Evolutionary conservation across 2,888 invertebrate genomes (phyloP).

Genomic region (Spicauda simplicius): DNA sequence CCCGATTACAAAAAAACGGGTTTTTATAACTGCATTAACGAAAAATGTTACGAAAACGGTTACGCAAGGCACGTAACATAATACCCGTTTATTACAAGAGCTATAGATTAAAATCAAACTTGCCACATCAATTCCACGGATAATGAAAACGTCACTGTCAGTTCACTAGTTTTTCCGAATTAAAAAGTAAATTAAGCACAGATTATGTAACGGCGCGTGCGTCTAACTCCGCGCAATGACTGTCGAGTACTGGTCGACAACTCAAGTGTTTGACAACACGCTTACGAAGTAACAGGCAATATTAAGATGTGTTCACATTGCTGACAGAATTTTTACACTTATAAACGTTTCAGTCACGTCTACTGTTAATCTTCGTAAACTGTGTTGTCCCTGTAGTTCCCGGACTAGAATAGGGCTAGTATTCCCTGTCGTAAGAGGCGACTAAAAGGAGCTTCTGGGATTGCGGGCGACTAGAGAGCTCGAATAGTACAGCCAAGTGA

Average conservation of each 20-base stretch:
- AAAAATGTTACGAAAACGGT: constrained; percentile 42
- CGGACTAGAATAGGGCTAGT: too few species aligned
- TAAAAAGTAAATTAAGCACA: constrained; percentile 23
- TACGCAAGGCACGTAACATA: constrained; percentile 35
- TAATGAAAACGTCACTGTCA: constrained; percentile 26
- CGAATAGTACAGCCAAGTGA: too few species aligned
- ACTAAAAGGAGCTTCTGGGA: too few species aligned
- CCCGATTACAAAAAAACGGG: constrained; percentile 37
- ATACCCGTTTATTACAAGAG: constrained; percentile 13
- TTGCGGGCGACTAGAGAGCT: too few species aligned
- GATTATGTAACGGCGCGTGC: constrained; percentile 25
- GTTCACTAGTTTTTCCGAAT: constrained; percentile 22
- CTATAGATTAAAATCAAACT: constrained; percentile 34
- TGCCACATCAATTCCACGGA: constrained; percentile 37
- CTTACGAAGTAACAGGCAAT: constrained; percentile 9
- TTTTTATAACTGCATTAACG: constrained; percentile 41
- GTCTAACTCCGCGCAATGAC: constrained; percentile 21
- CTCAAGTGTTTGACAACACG: constrained; percentile 13
- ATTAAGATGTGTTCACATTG: constrained; percentile 27
- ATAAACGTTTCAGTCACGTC: too few species aligned
- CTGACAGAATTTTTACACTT: background rate
- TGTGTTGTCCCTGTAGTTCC: too few species aligned
- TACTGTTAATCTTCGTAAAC: too few species aligned
- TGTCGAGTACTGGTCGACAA: constrained; percentile 15
- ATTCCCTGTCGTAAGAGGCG: too few species aligned